A percentile compares a stretch with the other conserved stretches of the same genome.
phyloP scores from a whole-genome alignment of 2,797 vertebrate genomes.

The Alfaro cultratus region DNA sequence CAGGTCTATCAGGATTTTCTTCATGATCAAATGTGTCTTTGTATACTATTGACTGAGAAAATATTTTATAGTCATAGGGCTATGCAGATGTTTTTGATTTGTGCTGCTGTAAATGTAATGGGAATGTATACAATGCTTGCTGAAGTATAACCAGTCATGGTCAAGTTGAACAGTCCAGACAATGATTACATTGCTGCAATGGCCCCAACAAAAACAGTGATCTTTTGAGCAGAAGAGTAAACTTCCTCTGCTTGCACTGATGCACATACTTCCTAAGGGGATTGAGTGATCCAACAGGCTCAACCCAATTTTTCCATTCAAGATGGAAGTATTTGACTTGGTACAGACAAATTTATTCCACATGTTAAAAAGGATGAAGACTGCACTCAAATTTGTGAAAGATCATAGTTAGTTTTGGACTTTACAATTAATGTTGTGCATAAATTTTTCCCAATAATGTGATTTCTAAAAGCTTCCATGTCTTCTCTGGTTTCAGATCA shows the following conservation, averaged over 20 bases:
- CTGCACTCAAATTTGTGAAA: not conserved
- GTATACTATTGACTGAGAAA: not conserved
- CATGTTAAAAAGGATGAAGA: conserved; percentile 27
- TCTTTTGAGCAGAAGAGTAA: conserved; percentile 69
- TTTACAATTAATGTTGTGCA: not conserved
- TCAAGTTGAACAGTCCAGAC: not conserved
- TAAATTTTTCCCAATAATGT: not conserved
- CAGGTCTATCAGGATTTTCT: not conserved
- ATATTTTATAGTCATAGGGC: not conserved
- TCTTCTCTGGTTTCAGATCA: conserved; percentile 1
- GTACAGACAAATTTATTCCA: conserved; percentile 52
- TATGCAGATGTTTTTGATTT: not conserved
- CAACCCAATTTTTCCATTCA: conserved; percentile 40
- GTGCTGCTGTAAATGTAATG: not conserved
- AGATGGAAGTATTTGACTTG: conserved; percentile 45
- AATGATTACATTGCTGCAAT: conserved; percentile 16
- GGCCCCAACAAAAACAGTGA: conserved; percentile 77
- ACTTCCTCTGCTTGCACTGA: conserved; percentile 74
- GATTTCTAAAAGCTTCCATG: not conserved
- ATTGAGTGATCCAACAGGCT: conserved; percentile 54
- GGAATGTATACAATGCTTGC: not conserved
- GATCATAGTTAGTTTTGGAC: not conserved
- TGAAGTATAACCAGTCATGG: conserved; percentile 2
- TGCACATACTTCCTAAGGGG: conserved; percentile 76
- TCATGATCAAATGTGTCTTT: not conserved